Evolutionary conservation across 2,888 invertebrate species (phyloP).

Genomic region (Drosophila infuscata): DNA sequence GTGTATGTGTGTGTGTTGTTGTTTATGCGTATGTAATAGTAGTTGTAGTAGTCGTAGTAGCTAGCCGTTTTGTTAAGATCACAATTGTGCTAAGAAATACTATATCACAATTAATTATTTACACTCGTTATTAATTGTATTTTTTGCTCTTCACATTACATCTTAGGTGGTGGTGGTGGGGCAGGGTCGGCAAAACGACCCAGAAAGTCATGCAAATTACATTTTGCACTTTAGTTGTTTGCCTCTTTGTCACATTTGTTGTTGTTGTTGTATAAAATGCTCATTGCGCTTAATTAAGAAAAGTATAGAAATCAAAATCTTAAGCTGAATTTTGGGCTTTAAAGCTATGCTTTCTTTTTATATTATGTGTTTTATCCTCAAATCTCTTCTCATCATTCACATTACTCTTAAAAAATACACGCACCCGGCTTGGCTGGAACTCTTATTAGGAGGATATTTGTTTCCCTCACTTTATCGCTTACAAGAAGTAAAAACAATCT

Average conservation of each 20-base stretch:
- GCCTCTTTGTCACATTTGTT: constrained; percentile 38
- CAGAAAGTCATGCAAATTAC: constrained; percentile 48
- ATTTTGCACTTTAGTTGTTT: constrained; percentile 46
- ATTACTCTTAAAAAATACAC: constrained; percentile 55
- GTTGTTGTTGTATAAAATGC: constrained; percentile 41
- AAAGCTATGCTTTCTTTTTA: constrained; percentile 65
- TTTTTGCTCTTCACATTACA: constrained; percentile 53
- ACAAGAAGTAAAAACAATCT: constrained; percentile 43
- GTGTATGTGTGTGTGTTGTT: constrained; percentile 17
- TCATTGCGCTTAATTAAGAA: constrained; percentile 30
- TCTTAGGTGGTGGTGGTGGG: constrained; percentile 64
- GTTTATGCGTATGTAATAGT: constrained; percentile 52
- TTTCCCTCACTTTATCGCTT: constrained; percentile 39
- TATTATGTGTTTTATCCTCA: constrained; percentile 16
- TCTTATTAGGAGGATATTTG: constrained; percentile 38
- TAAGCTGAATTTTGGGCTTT: constrained; percentile 44
- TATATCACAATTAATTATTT: constrained; percentile 80
- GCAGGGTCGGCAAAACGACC: constrained; percentile 49
- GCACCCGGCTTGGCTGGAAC: constrained; percentile 50
- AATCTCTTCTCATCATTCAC: constrained; percentile 18
- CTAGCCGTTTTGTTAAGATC: constrained; percentile 77
- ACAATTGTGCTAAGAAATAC: constrained; percentile 81
- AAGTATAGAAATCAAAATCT: constrained; percentile 34
- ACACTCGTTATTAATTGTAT: constrained; percentile 69
- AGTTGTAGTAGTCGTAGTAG: constrained; percentile 67